A percentile compares a stretch with the other conserved stretches of the same genome.
Evolutionary conservation across 2,113 vertebrate species (phyloP).

Genomic region (Tor tambroides): DNA sequence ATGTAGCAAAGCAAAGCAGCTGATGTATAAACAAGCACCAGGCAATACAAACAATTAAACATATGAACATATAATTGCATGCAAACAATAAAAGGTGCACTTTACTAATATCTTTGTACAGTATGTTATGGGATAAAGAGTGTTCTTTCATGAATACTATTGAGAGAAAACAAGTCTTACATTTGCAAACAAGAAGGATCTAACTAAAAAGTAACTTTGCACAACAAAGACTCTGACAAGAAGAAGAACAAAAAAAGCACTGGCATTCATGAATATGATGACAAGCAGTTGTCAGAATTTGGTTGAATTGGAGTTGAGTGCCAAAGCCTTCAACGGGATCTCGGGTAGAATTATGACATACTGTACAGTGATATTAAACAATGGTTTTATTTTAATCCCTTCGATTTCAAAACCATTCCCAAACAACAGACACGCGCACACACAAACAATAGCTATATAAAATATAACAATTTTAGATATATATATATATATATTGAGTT

Average conservation of each 20-base stretch:
- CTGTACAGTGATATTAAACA: background rate
- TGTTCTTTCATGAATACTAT: background rate
- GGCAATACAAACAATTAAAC: background rate
- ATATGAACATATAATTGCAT: background rate
- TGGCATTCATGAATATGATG: slow-evolving; percentile 73
- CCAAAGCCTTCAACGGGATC: slow-evolving; percentile 36
- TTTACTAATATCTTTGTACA: background rate
- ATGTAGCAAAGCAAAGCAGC: background rate
- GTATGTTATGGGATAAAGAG: background rate
- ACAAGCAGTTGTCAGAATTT: slow-evolving; percentile 78
- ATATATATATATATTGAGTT: too few relatives aligned
- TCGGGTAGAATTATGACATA: background rate
- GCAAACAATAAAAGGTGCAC: background rate
- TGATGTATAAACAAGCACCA: background rate
- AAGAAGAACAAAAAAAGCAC: too few relatives aligned
- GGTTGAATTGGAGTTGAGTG: slow-evolving; percentile 37
- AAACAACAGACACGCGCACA: background rate
- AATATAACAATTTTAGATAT: background rate
- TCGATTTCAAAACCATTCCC: background rate
- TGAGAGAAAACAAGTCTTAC: background rate
- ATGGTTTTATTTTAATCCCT: background rate
- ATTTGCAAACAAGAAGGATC: background rate
- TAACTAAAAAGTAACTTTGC: slow-evolving; percentile 13
- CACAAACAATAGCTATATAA: background rate
- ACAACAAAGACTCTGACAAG: slow-evolving; percentile 2